Conservation (phyloP, 2,888 invertebrate genomes). For the Cheilosia vulpina region DNA sequence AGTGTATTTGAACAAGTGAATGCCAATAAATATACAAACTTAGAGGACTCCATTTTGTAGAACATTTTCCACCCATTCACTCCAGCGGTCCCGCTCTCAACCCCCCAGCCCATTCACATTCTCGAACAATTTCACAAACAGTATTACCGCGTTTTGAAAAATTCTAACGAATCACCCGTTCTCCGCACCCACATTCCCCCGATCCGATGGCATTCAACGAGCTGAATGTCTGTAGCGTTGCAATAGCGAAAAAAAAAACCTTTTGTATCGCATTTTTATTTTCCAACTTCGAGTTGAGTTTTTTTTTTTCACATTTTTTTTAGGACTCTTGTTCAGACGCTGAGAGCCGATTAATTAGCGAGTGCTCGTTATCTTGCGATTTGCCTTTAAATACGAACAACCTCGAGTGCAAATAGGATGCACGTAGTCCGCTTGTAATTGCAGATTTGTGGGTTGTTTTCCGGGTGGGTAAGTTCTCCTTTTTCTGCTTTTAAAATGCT, state of each 20-base stretch:
- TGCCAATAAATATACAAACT: slow-evolving; percentile 29
- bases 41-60: slow-evolving; percentile 42
- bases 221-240: slow-evolving; percentile 36
- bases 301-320: slow-evolving; percentile 42
- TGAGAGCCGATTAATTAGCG: slow-evolving; percentile 74
- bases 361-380: slow-evolving; percentile 74
- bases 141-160: slow-evolving; percentile 66
- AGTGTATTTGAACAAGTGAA: slow-evolving; percentile 23
- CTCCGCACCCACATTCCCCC: slow-evolving; percentile 20
- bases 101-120: slow-evolving; percentile 57
- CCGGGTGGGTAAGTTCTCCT: slow-evolving; percentile 80
- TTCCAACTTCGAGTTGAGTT: slow-evolving; percentile 46
- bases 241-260: slow-evolving; percentile 32
- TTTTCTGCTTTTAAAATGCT: slow-evolving; percentile 69
- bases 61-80: slow-evolving; percentile 36
- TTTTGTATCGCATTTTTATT: slow-evolving; percentile 60
- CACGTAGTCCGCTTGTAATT: slow-evolving; percentile 75
- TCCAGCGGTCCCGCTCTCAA: slow-evolving; percentile 12
- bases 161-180: slow-evolving; percentile 52
- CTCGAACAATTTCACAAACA: slow-evolving; percentile 75
- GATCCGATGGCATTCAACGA: slow-evolving; percentile 41
- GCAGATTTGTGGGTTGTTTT: slow-evolving; percentile 82
- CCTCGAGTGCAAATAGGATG: slow-evolving; percentile 68
- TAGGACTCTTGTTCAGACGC: slow-evolving; percentile 48
- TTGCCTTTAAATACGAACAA: slow-evolving; percentile 72